Base-by-base conservation (phyloP, 2,888 invertebrate genomes). In the Drosophila kokeensis region DNA sequence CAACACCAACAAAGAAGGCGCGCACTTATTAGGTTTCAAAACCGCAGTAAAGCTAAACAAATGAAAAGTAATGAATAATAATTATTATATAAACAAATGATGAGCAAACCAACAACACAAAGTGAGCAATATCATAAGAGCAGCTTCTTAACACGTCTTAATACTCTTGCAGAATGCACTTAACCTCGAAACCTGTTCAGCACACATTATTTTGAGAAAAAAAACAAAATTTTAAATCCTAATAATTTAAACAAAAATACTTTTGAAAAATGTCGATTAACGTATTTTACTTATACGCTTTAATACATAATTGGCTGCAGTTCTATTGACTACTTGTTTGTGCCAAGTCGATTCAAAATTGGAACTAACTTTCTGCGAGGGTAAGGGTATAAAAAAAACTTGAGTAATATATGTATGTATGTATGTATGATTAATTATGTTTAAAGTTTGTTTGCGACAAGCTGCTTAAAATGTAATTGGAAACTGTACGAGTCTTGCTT, bases 1-100 rank as follows among this genome's bases (percentile, higher is more conserved):
- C 13, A 10, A 59, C 30, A 48, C 40, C 29, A 40, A 77, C 10
- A 65, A 62, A 49, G 53, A 69, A 68, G 58, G 59, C 42, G 68
- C 71, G 80, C 82, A 76, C 86, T 81, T 76, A 70, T 68, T 81
- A 81, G 90, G 88, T 86, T 86, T 81, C 79, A 81, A 82, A 79
- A 83, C 76, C 86, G 76, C 81, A 81, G 61, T 64, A 66, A 70
- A 77, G 60, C 69, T 73, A 73, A 81, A 70, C 57, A 77, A 73
- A 71, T 72, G 76, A 78, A 73, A 69, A 61, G 52, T 62, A 76
- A 67, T 71, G 71, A 68, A 74, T 75, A 70, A 79, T 80, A 74
- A 76, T 72, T 73, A 73, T 83, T 76, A 75, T 82, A 75, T 83
- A 82, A 65, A 77, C 77, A 81, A 79, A 73, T 68, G 81, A 82